A percentile compares a stretch with the other conserved stretches of the same genome.
Evolutionary conservation across 2,888 invertebrate genomes (phyloP).

Genomic region (Hesperia comma): DNA sequence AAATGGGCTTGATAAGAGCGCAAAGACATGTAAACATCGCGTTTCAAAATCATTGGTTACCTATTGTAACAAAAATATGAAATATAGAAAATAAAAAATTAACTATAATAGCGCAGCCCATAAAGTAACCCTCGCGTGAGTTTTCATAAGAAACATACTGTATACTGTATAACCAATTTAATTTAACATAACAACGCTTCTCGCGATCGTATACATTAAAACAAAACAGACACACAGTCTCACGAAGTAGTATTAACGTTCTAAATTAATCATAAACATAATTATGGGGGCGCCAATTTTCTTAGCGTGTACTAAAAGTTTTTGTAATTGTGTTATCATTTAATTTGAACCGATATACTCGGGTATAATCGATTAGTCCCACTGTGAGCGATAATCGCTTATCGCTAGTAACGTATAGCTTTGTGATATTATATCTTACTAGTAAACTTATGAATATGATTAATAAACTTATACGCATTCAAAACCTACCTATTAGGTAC

Average conservation of each 20-base stretch:
- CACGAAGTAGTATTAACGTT: slow-evolving; percentile 57
- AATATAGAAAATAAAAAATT: not conserved
- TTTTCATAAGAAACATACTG: slow-evolving; percentile 54
- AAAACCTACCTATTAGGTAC: no score
- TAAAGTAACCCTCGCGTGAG: slow-evolving; percentile 20
- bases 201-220: slow-evolving; percentile 52
- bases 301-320: slow-evolving; percentile 48
- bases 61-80: no score
- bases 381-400: slow-evolving; percentile 4
- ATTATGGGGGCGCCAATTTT: slow-evolving; percentile 56
- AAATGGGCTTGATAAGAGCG: no score
- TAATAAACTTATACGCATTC: no score
- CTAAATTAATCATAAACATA: slow-evolving; percentile 69
- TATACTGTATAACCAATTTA: slow-evolving; percentile 56
- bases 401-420: no score
- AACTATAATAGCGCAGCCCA: not conserved
- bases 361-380: slow-evolving; percentile 27
- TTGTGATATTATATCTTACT: no score
- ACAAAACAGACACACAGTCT: slow-evolving; percentile 55
- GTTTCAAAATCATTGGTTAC: no score
- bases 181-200: slow-evolving; percentile 57
- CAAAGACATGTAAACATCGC: no score
- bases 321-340: slow-evolving; percentile 60
- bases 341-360: slow-evolving; percentile 55
- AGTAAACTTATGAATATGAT: no score